A percentile compares a stretch with the other conserved stretches of the same genome.
Conservation (phyloP, 35 echinoderm and acorn worm genomes). For the Holothuria glaberrima region DNA sequence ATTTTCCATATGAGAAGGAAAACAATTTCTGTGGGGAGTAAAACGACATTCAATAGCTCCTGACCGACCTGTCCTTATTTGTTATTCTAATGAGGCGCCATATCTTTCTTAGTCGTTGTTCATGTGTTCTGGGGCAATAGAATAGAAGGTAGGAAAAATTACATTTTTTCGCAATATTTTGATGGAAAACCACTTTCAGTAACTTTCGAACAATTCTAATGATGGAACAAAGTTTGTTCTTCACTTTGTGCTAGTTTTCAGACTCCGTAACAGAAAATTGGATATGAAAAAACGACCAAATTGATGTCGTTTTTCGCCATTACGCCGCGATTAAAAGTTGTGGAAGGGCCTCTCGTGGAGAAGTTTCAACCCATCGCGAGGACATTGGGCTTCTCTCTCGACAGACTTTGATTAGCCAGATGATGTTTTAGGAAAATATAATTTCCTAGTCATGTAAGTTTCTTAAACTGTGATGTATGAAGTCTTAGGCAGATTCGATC, state of each 20-base stretch:
- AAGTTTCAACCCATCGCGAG: too few species aligned
- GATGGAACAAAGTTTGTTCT: slow-evolving; percentile 61
- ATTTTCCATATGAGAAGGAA: background rate
- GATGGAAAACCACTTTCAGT: slow-evolving; percentile 28
- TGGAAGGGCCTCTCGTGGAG: background rate
- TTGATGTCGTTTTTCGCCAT: slow-evolving; percentile 42
- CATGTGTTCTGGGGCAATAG: background rate
- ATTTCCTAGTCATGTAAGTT: too few species aligned
- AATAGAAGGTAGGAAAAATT: slow-evolving; percentile 16
- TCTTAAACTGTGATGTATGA: too few species aligned
- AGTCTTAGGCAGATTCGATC: too few species aligned
- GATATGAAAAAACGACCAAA: slow-evolving; percentile 40
- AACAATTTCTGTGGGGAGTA: slow-evolving; percentile 46
- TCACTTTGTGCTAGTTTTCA: slow-evolving; percentile 59
- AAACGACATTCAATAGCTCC: background rate
- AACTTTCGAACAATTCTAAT: background rate
- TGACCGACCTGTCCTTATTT: slow-evolving; percentile 56
- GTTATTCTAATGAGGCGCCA: slow-evolving; percentile 73
- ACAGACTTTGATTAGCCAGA: too few species aligned
- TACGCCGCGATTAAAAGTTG: slow-evolving; percentile 27
- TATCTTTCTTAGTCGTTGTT: slow-evolving; percentile 43
- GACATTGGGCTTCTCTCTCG: too few species aligned
- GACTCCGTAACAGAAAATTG: slow-evolving; percentile 16
- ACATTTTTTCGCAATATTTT: slow-evolving; percentile 45
- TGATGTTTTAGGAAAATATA: too few species aligned